Conservation (phyloP, 2,797 vertebrate species). For the Carduelis carduelis region DNA sequence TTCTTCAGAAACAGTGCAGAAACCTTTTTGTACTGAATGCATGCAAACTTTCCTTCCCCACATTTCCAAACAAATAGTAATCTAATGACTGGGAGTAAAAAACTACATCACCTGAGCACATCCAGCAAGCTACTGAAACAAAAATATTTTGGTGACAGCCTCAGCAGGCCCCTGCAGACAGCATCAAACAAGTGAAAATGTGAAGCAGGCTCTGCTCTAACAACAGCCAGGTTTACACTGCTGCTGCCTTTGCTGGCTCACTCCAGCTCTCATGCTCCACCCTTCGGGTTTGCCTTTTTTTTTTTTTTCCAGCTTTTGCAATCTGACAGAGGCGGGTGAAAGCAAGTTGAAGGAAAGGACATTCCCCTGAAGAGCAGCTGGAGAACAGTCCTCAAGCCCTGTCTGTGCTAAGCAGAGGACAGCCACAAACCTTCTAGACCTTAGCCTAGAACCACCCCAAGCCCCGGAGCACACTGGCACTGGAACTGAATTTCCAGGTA, state of each 20-base stretch:
- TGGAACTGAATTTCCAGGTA: slow-evolving; percentile 27
- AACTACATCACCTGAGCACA: fast-evolving
- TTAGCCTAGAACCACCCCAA: neutral
- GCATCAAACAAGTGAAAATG: neutral
- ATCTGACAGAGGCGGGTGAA: neutral
- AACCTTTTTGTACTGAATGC: neutral
- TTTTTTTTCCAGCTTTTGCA: neutral
- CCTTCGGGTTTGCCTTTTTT: neutral
- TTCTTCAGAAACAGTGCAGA: neutral
- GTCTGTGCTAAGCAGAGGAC: neutral
- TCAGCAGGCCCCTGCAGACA: neutral
- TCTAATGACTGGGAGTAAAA: too few species aligned
- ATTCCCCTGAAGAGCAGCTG: neutral
- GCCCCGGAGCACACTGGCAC: fast-evolving
- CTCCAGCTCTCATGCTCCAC: neutral
- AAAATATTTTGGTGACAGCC: neutral
- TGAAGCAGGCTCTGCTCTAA: neutral
- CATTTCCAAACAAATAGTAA: fast-evolving
- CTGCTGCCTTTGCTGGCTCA: neutral
- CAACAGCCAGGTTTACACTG: neutral
- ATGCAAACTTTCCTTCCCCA: neutral
- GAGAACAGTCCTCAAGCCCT: neutral
- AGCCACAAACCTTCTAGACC: neutral
- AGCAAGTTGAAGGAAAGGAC: neutral
- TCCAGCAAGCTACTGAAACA: neutral